Conservation (phyloP, 1,140 invertebrate species). For the Drosophila nigromelanica region DNA sequence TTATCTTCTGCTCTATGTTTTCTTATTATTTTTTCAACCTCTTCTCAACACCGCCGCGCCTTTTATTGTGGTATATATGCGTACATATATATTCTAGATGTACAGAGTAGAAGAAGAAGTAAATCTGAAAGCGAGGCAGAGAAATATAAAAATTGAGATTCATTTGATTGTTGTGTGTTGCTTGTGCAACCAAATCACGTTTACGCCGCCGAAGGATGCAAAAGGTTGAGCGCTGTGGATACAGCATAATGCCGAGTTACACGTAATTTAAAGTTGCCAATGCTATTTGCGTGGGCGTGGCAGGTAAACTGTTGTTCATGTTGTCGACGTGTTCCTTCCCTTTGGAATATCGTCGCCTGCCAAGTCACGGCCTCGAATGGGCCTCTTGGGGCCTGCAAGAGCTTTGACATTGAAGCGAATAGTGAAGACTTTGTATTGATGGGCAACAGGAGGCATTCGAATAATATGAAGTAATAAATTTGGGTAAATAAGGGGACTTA, state of each 20-base stretch:
- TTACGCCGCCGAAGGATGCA: constrained; percentile 48
- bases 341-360: constrained; percentile 10
- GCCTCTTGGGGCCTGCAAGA: constrained; percentile 11
- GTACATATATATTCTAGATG: neutral
- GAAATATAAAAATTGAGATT: constrained; percentile 59
- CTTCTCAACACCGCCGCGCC: constrained; percentile 43
- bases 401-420: constrained; percentile 11
- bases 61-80: constrained; percentile 41
- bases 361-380: constrained; percentile 16
- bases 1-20: constrained; percentile 11
- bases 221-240: constrained; percentile 29
- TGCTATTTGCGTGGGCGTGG: constrained; percentile 34
- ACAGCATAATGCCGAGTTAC: constrained; percentile 11
- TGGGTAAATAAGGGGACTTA: constrained; percentile 5
- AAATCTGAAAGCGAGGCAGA: constrained; percentile 10
- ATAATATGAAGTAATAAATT: neutral
- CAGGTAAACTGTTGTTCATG: constrained; percentile 23
- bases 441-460: neutral
- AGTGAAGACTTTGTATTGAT: constrained; percentile 21
- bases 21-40: constrained; percentile 17
- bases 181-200: constrained; percentile 67
- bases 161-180: constrained; percentile 60
- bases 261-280: constrained; percentile 48
- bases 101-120: neutral
- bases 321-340: constrained; percentile 14